These are phyloP conservation scores for Mycalesis mineus DNA, from an alignment of 2,888 invertebrate genomes.

Conservation along the genomic window DNA sequence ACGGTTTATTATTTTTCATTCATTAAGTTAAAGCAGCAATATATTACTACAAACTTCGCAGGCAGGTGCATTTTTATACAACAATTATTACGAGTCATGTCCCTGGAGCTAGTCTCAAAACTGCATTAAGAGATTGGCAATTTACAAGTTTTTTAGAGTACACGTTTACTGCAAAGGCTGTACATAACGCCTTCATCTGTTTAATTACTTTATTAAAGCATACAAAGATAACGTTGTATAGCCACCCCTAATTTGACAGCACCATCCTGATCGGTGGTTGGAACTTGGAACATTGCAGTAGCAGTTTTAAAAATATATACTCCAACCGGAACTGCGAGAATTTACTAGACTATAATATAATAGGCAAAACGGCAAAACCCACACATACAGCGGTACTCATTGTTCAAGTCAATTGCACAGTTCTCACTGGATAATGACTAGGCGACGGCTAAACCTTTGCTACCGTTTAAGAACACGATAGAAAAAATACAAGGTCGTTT, in stretches of 20 bases:
- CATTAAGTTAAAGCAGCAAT: background rate
- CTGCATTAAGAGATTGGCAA: too few relatives aligned
- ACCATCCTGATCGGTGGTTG: too few relatives aligned
- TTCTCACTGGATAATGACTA: slow-evolving; percentile 60
- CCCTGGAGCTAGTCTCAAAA: too few relatives aligned
- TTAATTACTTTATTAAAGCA: too few relatives aligned
- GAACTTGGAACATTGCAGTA: too few relatives aligned
- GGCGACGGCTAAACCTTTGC: slow-evolving; percentile 42
- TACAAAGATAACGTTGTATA: too few relatives aligned
- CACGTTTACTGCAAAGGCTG: too few relatives aligned
- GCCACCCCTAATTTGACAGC: too few relatives aligned
- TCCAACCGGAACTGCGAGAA: background rate
- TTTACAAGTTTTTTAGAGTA: too few relatives aligned
- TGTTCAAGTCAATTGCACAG: slow-evolving; percentile 57
- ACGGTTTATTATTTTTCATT: slow-evolving; percentile 3
- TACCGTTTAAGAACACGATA: slow-evolving; percentile 49
- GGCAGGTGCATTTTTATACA: too few relatives aligned
- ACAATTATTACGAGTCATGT: too few relatives aligned
- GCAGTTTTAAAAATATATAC: background rate
- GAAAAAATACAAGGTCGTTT: slow-evolving; percentile 54
- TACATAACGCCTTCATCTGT: too few relatives aligned
- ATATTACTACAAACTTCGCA: background rate
- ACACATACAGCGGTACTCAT: slow-evolving; percentile 46
- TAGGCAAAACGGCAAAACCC: slow-evolving; percentile 44
- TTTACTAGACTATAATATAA: slow-evolving; percentile 19